A percentile compares a stretch with the other conserved stretches of the same genome.
phyloP scores from a whole-genome alignment of 2,888 invertebrate genomes.

The Chesias legatella region DNA sequence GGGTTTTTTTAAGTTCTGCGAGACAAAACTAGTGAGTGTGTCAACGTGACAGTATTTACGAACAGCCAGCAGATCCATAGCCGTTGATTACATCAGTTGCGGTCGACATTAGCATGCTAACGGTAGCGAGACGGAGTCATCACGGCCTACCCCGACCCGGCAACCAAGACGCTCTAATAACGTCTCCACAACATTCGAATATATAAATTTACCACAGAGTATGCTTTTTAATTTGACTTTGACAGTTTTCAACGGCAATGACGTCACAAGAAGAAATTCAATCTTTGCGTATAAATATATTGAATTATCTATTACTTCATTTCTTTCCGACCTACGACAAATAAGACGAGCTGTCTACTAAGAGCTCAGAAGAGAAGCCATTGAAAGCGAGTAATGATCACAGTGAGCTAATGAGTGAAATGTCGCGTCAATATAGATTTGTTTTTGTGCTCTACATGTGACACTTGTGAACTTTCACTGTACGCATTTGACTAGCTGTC shows the following conservation, averaged over 20 bases:
- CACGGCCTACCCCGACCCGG: conserved; percentile 32
- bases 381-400: conserved; percentile 21
- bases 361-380: no score
- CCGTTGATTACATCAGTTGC: conserved; percentile 59
- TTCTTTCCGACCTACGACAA: no score
- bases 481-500: conserved; percentile 51
- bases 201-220: no score
- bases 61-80: conserved; percentile 40
- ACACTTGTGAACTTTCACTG: conserved; percentile 72
- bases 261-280: no score
- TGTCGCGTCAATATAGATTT: conserved; percentile 46
- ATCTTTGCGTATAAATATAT: conserved; percentile 14
- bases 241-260: no score
- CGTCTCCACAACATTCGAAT: conserved; percentile 30
- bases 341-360: no score
- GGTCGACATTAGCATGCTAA: conserved; percentile 69
- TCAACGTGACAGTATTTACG: conserved; percentile 33
- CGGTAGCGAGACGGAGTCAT: conserved; percentile 49
- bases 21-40: background rate
- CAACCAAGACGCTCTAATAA: conserved; percentile 40
- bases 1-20: background rate
- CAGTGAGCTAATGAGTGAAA: conserved; percentile 42
- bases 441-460: conserved; percentile 43
- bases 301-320: no score
- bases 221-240: no score